Evolutionary conservation across 1,140 invertebrate species (phyloP), one percentile per base, ranked within the genome.

Genomic region (Andricus grossulariae): DNA sequence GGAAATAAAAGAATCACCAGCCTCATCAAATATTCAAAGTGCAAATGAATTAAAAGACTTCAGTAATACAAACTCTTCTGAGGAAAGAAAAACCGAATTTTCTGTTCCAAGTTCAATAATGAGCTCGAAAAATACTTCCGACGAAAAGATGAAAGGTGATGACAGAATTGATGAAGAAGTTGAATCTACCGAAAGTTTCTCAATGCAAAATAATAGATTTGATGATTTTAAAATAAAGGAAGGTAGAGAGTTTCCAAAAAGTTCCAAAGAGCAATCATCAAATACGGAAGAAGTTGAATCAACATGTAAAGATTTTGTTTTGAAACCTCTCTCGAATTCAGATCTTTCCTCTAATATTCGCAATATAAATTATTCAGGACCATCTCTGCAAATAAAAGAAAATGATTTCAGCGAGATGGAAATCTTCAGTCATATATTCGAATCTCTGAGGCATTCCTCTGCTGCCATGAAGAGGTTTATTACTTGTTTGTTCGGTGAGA

Each of bases 1-100:
- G 39, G 19, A 25, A 77, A 50, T 80, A 12, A 19, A 18, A 55
- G 21, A 66, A 45, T 60, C 57, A 60, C 13, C 57, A 18, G 72
- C 19, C 19, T 5, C 52, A 10, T 54, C n/a, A 13, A 32, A 52
- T 7, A 54, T 66, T 16, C 50, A 57, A 25, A 45, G 15, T 8
- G 7, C n/a, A n/a, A 66, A 66, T 45, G 60, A 66, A 39, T 32
- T 66, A 2, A 66, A 66, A 39, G 11, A 66, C 32, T 66, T 39
- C 13, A 66, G 25, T 66, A 16, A 45, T 39, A 32, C 45, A 39
- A 66, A 39, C 4, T 39, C 39, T 66, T 66, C 32, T 16, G 60
- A 66, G 13, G 21, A 60, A 60, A 39, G 11, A 39, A 13, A 32
- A 60, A 13, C 8, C 18, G 10, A 6, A 15, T 15, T 60, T 6